Evolutionary conservation across 2,888 invertebrate species (phyloP).

Genomic region (Aproaerema taeniolella): DNA sequence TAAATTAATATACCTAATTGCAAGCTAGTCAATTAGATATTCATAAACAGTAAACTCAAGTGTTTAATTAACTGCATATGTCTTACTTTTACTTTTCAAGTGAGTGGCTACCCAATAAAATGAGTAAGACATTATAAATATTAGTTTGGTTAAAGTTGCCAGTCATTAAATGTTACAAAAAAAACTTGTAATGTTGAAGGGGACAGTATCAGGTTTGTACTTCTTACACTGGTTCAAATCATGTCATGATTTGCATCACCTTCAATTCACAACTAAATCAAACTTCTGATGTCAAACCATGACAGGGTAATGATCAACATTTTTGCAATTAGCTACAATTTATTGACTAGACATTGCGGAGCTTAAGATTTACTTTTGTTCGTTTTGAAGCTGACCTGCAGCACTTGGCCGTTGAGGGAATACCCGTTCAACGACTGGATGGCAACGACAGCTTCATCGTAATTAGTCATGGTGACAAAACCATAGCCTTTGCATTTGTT

Average conservation of each 20-base stretch:
- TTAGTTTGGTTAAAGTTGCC: constrained; percentile 2
- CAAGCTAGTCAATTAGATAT: too few relatives aligned
- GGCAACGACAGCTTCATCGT: constrained; percentile 97
- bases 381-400: constrained; percentile 98
- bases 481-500: constrained; percentile 99
- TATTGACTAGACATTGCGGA: constrained; percentile 70
- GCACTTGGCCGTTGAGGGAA: constrained; percentile 94
- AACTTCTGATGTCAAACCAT: constrained; percentile 62
- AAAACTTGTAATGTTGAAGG: constrained; percentile 1
- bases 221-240: constrained; percentile 42
- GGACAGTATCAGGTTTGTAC: constrained; percentile 40
- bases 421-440: constrained; percentile 98
- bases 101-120: background rate
- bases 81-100: constrained; percentile 7
- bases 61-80: constrained; percentile 1
- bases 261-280: constrained; percentile 32
- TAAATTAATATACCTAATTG: too few relatives aligned
- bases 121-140: constrained; percentile 1
- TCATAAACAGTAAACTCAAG: too few relatives aligned
- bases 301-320: constrained; percentile 73
- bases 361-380: constrained; percentile 87
- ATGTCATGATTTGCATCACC: constrained; percentile 56
- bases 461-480: constrained; percentile 99
- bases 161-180: constrained; percentile 3
- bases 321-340: constrained; percentile 74